Conservation (phyloP, 2,113 vertebrate species). For the Catharus fuscescens region DNA sequence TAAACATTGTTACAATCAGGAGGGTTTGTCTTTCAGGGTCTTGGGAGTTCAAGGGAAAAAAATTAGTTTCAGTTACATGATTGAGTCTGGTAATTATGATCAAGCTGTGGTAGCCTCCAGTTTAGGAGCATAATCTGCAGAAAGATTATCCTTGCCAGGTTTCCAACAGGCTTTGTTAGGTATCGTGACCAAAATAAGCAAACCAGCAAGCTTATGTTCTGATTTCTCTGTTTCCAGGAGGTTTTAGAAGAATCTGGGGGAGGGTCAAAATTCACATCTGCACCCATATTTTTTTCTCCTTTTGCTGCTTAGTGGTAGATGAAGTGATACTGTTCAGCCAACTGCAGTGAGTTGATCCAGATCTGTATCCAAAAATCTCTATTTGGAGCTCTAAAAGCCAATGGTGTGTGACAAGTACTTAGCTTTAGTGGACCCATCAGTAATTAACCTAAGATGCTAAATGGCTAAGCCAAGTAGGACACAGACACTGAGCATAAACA, state of each 20-base stretch:
- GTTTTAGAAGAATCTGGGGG: background rate
- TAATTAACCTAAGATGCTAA: background rate
- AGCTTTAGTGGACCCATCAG: background rate
- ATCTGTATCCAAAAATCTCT: background rate
- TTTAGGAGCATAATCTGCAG: background rate
- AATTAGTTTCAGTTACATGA: background rate
- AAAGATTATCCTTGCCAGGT: background rate
- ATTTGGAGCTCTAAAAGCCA: background rate
- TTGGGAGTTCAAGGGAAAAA: background rate
- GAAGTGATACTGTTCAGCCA: background rate
- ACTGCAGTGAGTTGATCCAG: background rate
- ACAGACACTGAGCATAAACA: background rate
- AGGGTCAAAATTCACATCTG: background rate
- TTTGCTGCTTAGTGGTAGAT: background rate
- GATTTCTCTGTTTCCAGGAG: background rate
- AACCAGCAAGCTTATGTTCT: background rate
- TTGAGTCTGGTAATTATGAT: background rate
- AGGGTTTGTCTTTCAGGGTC: background rate
- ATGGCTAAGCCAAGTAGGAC: background rate
- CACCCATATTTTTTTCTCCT: background rate
- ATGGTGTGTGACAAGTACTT: rapidly evolving
- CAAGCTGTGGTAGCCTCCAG: background rate
- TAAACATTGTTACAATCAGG: background rate
- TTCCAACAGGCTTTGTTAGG: background rate
- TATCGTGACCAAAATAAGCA: background rate